Percentiles rank a stretch among this genome's conserved stretches.
These are phyloP conservation scores for Gnathonemus longibarbis DNA, from an alignment of 2,113 vertebrate genomes.

Conservation along the genomic window DNA sequence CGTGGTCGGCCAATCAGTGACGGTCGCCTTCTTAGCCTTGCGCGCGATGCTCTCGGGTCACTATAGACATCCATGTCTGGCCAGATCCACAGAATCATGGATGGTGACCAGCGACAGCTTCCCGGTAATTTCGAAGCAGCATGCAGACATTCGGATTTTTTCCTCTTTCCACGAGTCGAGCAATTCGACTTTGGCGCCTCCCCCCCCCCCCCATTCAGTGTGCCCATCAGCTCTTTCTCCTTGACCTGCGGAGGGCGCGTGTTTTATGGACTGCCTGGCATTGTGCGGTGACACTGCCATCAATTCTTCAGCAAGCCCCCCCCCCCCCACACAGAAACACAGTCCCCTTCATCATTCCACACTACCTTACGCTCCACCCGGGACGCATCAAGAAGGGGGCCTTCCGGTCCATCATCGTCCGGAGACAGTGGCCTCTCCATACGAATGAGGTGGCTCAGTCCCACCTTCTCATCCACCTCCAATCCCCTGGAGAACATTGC, in stretches of 20 bases:
- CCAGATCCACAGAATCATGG: neutral
- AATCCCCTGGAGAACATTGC: neutral
- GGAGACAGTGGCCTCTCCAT: neutral
- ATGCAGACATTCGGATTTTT: neutral
- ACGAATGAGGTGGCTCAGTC: neutral
- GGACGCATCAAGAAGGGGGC: neutral
- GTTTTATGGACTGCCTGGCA: too few species aligned
- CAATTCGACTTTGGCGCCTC: neutral
- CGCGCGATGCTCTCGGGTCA: neutral
- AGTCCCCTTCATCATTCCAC: neutral
- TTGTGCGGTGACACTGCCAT: too few species aligned
- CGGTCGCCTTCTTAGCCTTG: too few species aligned
- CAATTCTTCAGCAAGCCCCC: too few species aligned
- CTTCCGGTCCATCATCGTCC: neutral
- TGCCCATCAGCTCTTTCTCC: too few species aligned
- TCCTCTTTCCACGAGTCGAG: neutral
- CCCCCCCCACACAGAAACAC: neutral
- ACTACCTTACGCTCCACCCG: too few species aligned
- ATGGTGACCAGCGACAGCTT: neutral
- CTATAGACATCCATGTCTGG: neutral
- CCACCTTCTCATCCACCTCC: neutral
- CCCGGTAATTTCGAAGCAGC: neutral
- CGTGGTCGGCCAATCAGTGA: too few species aligned
- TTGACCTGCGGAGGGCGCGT: too few species aligned
- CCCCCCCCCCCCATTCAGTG: neutral